A percentile compares a stretch with the other conserved stretches of the same genome.
These are phyloP conservation scores for Zaprionus capensis DNA, from an alignment of 1,140 invertebrate species.

Conservation along the genomic window DNA sequence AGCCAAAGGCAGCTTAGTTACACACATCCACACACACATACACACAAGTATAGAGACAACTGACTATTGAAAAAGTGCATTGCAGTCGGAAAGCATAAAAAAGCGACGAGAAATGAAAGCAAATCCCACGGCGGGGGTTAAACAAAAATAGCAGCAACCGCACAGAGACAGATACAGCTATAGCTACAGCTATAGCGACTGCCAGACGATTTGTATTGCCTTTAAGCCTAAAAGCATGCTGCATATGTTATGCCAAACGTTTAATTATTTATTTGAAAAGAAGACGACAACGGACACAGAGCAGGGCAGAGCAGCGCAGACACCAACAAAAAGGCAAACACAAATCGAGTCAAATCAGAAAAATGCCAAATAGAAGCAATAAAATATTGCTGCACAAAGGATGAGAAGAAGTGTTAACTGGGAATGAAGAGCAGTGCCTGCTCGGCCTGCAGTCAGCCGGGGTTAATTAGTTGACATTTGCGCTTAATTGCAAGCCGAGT, in stretches of 20 bases:
- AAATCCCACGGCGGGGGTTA: conserved; percentile 23
- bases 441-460: conserved; percentile 32
- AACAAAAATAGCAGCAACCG: conserved; percentile 40
- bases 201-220: conserved; percentile 55
- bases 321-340: conserved; percentile 19
- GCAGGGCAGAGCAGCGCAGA: background rate
- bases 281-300: conserved; percentile 37
- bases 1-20: conserved; percentile 53
- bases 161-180: conserved; percentile 23
- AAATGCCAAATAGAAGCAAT: conserved; percentile 31
- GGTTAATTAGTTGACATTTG: conserved; percentile 84
- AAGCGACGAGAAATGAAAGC: conserved; percentile 17
- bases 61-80: conserved; percentile 70
- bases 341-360: conserved; percentile 37
- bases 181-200: conserved; percentile 12
- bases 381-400: conserved; percentile 27
- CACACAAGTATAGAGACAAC: background rate
- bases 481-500: conserved; percentile 73
- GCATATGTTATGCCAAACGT: conserved; percentile 83
- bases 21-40: conserved; percentile 24
- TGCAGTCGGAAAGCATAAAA: conserved; percentile 52
- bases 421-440: background rate
- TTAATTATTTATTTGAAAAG: conserved; percentile 83
- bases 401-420: background rate
- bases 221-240: conserved; percentile 80